These are phyloP conservation scores for Iphiclides podalirius DNA, from an alignment of 2,888 invertebrate species.

Conservation along the genomic window DNA sequence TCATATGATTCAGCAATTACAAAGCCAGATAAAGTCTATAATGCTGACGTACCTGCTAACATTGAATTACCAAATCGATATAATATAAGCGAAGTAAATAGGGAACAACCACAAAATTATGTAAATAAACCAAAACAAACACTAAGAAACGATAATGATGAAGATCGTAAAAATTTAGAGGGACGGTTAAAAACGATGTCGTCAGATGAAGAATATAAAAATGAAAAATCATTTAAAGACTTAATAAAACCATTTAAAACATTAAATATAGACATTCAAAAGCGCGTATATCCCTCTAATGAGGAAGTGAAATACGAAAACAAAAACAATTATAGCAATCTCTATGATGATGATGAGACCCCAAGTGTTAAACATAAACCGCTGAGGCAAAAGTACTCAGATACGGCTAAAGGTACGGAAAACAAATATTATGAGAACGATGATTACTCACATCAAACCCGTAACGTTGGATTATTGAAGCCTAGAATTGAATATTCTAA, in stretches of 20 bases:
- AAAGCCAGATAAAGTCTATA: neutral
- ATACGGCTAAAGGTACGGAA: neutral
- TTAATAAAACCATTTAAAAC: constrained; percentile 14
- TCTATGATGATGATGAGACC: neutral
- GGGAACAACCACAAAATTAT: neutral
- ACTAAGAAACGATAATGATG: neutral
- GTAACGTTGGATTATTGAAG: neutral
- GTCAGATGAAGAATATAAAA: neutral
- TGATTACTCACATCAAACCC: neutral
- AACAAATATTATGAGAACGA: neutral
- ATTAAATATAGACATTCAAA: constrained; percentile 16
- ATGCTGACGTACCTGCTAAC: neutral
- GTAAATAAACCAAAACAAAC: neutral
- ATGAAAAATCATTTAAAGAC: neutral
- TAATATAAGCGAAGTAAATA: neutral
- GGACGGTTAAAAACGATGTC: neutral
- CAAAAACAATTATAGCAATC: constrained; percentile 14
- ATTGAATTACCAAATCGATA: neutral
- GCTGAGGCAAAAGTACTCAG: neutral
- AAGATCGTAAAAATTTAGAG: constrained; percentile 1
- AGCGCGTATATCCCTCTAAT: constrained; percentile 8
- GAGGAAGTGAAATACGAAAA: constrained; percentile 7
- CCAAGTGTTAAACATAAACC: neutral
- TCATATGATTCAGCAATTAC: constrained; percentile 27
- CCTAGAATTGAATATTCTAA: neutral